These are phyloP conservation scores for Alcedo quadribrachys DNA, from an alignment of 2,797 vertebrate genomes.

Conservation along the genomic window DNA sequence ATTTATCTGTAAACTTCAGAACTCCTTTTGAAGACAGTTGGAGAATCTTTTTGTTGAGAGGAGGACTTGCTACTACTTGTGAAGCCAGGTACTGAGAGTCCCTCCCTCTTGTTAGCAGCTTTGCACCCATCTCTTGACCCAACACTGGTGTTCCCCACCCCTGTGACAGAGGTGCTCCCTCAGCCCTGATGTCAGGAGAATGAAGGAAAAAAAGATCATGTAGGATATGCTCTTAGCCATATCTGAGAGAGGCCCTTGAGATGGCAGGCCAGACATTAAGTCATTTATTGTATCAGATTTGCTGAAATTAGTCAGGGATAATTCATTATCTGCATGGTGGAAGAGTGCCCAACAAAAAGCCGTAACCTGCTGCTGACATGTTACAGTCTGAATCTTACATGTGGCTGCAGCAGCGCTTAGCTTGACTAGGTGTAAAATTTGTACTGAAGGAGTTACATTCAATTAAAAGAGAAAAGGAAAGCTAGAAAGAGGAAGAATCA, in stretches of 20 bases:
- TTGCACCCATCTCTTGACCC: not conserved
- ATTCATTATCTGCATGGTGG: not conserved
- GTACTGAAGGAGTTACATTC: not conserved
- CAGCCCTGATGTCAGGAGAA: not conserved
- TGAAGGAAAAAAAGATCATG: not conserved
- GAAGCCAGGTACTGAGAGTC: not conserved
- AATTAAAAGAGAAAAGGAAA: slow-evolving; percentile 1
- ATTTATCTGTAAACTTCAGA: not conserved
- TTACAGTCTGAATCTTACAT: not conserved
- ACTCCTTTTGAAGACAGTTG: not conserved
- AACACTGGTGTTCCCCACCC: not conserved
- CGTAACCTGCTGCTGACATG: not conserved
- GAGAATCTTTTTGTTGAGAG: not conserved
- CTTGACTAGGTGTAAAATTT: not conserved
- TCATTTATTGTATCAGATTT: not conserved
- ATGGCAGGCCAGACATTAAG: not conserved
- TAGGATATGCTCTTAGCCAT: not conserved
- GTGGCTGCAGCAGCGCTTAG: not conserved
- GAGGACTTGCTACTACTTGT: not conserved
- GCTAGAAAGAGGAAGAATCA: not conserved
- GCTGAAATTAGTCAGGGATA: not conserved
- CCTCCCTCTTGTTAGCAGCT: not conserved
- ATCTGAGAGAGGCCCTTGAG: not conserved
- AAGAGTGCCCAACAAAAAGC: not conserved
- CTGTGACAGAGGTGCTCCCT: not conserved